phyloP scores from a whole-genome alignment of 2,888 invertebrate genomes.

The Phengaris alcon region DNA sequence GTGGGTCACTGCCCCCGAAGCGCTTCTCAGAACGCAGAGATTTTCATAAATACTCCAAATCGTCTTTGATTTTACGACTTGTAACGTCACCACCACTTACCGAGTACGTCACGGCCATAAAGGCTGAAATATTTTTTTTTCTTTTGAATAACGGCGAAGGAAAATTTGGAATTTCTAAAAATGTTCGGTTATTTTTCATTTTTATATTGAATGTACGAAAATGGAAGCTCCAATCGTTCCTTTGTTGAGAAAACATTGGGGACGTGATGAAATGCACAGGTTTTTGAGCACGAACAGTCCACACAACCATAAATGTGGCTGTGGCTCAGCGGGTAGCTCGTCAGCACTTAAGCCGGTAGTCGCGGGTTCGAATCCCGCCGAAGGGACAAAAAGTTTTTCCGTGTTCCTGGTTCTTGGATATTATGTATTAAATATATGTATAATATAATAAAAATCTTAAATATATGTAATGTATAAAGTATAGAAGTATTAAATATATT shows the following conservation, averaged over 20 bases:
- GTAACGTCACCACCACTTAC: slow-evolving; percentile 1
- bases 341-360: no score
- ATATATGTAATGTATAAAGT: no score
- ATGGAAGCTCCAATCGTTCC: neutral
- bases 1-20: neutral
- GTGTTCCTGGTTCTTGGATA: no score
- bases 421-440: no score
- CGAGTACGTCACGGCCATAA: neutral
- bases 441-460: no score
- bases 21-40: neutral
- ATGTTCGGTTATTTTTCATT: neutral
- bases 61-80: neutral
- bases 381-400: no score
- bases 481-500: no score
- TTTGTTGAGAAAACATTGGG: slow-evolving; percentile 22
- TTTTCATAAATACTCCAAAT: slow-evolving; percentile 9
- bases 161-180: neutral
- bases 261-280: slow-evolving; percentile 1
- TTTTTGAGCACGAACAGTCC: neutral
- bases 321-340: no score
- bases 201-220: slow-evolving; percentile 9
- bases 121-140: neutral
- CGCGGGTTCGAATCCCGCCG: no score
- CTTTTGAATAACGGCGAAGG: neutral
- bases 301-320: neutral